phyloP scores from a whole-genome alignment of 1,140 invertebrate species.

The Chrysomallon squamiferum region DNA sequence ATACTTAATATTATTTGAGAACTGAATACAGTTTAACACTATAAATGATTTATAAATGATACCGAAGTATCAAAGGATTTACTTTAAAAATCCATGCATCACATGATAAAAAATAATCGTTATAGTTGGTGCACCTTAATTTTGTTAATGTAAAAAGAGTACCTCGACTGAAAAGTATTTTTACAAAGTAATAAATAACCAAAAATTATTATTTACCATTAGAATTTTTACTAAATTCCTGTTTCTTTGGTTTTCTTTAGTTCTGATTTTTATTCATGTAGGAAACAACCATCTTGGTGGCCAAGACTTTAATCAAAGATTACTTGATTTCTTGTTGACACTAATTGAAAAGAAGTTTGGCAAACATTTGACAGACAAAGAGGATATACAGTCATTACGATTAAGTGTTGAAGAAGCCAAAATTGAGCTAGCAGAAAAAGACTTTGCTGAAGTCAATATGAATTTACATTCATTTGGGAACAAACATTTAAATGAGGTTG shows the following conservation, averaged over 20 bases:
- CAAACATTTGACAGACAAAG: slow-evolving; percentile 55
- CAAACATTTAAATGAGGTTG: slow-evolving; percentile 34
- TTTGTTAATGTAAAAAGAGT: too few relatives aligned
- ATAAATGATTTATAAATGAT: too few relatives aligned
- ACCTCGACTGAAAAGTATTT: too few relatives aligned
- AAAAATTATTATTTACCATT: too few relatives aligned
- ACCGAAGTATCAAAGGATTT: too few relatives aligned
- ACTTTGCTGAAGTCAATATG: slow-evolving; percentile 48
- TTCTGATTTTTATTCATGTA: slow-evolving; percentile 24
- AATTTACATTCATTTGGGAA: slow-evolving; percentile 48
- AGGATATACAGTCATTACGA: slow-evolving; percentile 65
- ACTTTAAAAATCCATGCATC: too few relatives aligned
- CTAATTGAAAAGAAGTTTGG: slow-evolving; percentile 48
- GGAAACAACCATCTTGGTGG: slow-evolving; percentile 66
- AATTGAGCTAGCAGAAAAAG: slow-evolving; percentile 58
- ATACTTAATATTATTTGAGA: too few relatives aligned
- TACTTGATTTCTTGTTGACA: slow-evolving; percentile 53
- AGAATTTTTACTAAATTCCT: too few relatives aligned
- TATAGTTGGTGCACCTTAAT: too few relatives aligned
- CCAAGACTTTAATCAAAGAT: slow-evolving; percentile 66
- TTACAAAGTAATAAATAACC: too few relatives aligned
- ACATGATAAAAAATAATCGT: too few relatives aligned
- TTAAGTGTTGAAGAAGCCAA: slow-evolving; percentile 64
- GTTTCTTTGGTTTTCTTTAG: neutral
- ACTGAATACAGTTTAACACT: too few relatives aligned